A percentile compares a stretch with the other conserved stretches of the same genome.
Evolutionary conservation across 2,888 invertebrate genomes (phyloP).

Genomic region (Tachina lurida): DNA sequence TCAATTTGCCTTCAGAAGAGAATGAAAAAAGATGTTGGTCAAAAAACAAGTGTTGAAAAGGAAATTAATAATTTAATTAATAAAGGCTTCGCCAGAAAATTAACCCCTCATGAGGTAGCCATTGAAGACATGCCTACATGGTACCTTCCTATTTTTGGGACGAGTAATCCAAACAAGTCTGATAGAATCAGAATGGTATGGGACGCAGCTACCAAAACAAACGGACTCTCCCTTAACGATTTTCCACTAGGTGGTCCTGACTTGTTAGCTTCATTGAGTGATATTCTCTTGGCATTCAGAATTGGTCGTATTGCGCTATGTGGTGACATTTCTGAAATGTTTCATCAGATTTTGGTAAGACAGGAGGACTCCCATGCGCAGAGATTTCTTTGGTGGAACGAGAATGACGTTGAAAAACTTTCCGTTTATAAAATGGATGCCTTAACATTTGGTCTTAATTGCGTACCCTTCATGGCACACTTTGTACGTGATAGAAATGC

Average conservation of each 20-base stretch:
- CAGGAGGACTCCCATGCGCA: conserved; percentile 51
- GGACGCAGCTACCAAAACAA: conserved; percentile 43
- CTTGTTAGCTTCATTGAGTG: conserved; percentile 21
- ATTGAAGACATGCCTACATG: neutral
- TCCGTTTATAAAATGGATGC: conserved; percentile 63
- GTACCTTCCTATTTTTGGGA: conserved; percentile 32
- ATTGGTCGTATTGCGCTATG: conserved; percentile 36
- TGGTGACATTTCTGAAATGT: conserved; percentile 66
- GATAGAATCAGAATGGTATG: conserved; percentile 35
- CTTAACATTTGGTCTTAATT: conserved; percentile 55
- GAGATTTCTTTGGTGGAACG: conserved; percentile 62
- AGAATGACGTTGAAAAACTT: conserved; percentile 25
- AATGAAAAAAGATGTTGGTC: neutral
- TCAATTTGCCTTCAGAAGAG: conserved; percentile 26
- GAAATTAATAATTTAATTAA: conserved; percentile 12
- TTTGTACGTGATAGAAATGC: conserved; percentile 46
- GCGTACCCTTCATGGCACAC: conserved; percentile 67
- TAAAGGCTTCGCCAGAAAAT: conserved; percentile 39
- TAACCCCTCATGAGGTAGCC: neutral
- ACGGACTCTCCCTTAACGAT: conserved; percentile 34
- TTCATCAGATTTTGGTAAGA: conserved; percentile 51
- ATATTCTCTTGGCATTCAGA: conserved; percentile 15
- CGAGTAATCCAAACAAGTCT: conserved; percentile 72
- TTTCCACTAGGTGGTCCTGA: conserved; percentile 28
- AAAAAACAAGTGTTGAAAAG: conserved; percentile 14